Conservation (phyloP, 1,140 invertebrate genomes). For the Panagrolaimus sp. region DNA sequence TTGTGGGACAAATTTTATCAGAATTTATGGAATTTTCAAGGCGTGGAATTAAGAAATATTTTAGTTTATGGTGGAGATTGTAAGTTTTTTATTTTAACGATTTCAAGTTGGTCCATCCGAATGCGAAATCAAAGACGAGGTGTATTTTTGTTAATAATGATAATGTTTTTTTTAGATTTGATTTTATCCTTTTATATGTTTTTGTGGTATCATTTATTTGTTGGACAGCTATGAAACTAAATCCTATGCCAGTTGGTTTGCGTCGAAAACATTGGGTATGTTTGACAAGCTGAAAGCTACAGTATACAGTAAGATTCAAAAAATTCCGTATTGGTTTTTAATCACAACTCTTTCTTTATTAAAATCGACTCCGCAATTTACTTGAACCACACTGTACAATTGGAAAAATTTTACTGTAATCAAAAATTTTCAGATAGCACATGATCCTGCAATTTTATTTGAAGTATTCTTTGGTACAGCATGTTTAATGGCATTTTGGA, state of each 20-base stretch:
- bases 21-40: conserved; percentile 23
- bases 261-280: background rate
- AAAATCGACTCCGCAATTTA: too few relatives aligned
- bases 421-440: conserved; percentile 9
- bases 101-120: too few relatives aligned
- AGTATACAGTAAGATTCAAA: background rate
- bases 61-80: conserved; percentile 43
- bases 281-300: too few relatives aligned
- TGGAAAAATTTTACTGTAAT: too few relatives aligned
- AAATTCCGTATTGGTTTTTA: too few relatives aligned
- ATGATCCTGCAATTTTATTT: conserved; percentile 27
- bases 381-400: too few relatives aligned
- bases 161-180: conserved; percentile 5
- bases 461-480: conserved; percentile 32
- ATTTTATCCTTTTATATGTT: conserved; percentile 20
- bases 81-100: background rate
- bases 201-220: conserved; percentile 22
- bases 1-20: conserved; percentile 27
- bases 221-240: background rate
- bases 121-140: too few relatives aligned
- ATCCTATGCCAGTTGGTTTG: background rate
- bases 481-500: conserved; percentile 33
- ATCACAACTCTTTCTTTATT: too few relatives aligned
- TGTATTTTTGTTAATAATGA: background rate
- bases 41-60: conserved; percentile 23